These are phyloP conservation scores for Labia minor DNA, from an alignment of 2,888 invertebrate species.

Conservation along the genomic window DNA sequence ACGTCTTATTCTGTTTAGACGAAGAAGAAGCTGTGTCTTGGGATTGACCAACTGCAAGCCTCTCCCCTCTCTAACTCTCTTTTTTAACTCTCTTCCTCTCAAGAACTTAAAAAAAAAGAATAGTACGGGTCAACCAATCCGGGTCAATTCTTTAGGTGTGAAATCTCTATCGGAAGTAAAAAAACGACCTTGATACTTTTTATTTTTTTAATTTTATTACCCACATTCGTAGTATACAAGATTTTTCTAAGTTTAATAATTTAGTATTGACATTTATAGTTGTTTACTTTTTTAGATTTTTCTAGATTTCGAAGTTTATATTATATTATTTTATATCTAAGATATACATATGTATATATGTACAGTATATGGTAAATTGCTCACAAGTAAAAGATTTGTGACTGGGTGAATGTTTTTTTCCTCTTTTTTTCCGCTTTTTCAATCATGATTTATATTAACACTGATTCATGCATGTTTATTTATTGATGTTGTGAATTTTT, in stretches of 20 bases:
- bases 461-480: slow-evolving; percentile 7
- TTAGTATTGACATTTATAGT: background rate
- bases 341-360: no score
- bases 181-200: no score
- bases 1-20: slow-evolving; percentile 13
- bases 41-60: background rate
- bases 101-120: no score
- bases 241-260: slow-evolving; percentile 1
- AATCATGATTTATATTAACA: slow-evolving; percentile 7
- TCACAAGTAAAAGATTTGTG: background rate
- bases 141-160: no score
- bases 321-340: no score
- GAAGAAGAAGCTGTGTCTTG: slow-evolving; percentile 8
- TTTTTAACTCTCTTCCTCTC: no score
- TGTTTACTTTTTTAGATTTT: background rate
- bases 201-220: no score
- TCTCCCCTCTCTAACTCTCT: no score
- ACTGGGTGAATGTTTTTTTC: background rate
- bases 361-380: background rate
- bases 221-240: background rate
- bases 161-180: no score
- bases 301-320: background rate
- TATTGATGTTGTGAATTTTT: background rate
- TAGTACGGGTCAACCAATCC: no score
- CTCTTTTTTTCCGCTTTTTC: background rate